Evolutionary conservation across 2,888 invertebrate species (phyloP), one percentile per base, ranked within the genome.

Genomic region (Eupithecia abbreviata): DNA sequence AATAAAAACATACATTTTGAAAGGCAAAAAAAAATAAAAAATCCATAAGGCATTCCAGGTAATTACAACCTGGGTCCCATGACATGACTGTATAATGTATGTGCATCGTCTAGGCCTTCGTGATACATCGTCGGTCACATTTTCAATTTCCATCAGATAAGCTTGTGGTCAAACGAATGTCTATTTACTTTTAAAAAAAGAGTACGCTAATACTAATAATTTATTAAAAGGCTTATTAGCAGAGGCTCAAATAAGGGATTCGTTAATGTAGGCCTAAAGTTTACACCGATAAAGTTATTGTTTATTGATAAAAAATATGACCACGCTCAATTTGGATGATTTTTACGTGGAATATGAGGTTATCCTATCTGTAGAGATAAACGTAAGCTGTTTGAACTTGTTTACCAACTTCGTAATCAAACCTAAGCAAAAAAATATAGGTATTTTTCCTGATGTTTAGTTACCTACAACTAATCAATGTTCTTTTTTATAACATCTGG

Each of bases 1-100:
- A 72, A 67, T 69, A 55, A 78, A 72, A 81, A 68, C 18, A 58
- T n/a, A 0, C 12, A 68, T 49, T 67, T 81, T 58, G 75, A 82
- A 81, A 82, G 75, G 79, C 79, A 74, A 74, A 49, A n/a, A n/a
- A n/a, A n/a, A n/a, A n/a, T n/a, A n/a, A n/a, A n/a, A n/a, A n/a
- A n/a, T n/a, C n/a, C n/a, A n/a, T n/a, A n/a, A n/a, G n/a, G n/a
- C n/a, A n/a, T n/a, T n/a, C n/a, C n/a, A n/a, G n/a, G n/a, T n/a
- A n/a, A n/a, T n/a, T n/a, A n/a, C n/a, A n/a, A n/a, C n/a, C n/a
- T n/a, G n/a, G n/a, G n/a, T n/a, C n/a, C n/a, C n/a, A n/a, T n/a
- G n/a, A n/a, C n/a, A n/a, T n/a, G n/a, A n/a, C n/a, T n/a, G n/a
- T n/a, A n/a, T n/a, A n/a, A n/a, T n/a, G n/a, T n/a, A n/a, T n/a